Evolutionary conservation across 2,797 vertebrate species (phyloP), one percentile per base, ranked within the genome.

Genomic region (Streptopelia turtur): DNA sequence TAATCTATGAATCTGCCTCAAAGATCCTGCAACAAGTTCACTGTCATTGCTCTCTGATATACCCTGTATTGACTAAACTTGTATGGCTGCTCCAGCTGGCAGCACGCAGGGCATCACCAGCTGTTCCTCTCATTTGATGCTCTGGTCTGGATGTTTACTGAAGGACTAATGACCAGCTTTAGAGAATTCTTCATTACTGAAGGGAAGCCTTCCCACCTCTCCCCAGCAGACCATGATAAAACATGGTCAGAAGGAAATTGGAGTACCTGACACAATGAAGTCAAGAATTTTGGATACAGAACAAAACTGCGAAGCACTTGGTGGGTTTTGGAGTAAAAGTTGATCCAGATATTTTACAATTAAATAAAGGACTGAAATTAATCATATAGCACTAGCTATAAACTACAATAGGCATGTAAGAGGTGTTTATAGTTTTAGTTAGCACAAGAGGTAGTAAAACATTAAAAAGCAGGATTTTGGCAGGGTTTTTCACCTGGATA

Each of bases 131-230:
- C 17, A 5, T 31, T 85, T 69, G 59, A 11, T 77, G 21, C 35
- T 72, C 49, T 87, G 31, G 20, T 91, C n/a, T 64, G n/a, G 60
- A 55, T 81, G 15, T 81, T 68, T 84, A 69, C 39, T 65, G 78
- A 90, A 72, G 60, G 50, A 69, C 45, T 35, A 83, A 77, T 41
- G 55, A 87, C 15, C 60, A 64, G 28, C 28, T 77, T 77, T 41
- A 74, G n/a, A 37, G 11, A 83, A 75, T 45, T 27, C n/a, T 64
- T 65, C 24, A 7, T 33, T 60, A 30, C 55, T 47, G 17, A 86
- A 39, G 10, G 35, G 41, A 57, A 52, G 10, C 13, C 64, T 83
- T 27, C 33, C 30, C 1, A 23, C 4, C 28, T 9, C 13, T 76
- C n/a, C 13, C 20, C 23, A 72, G 20, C 4, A 85, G 50, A 21